Base-by-base conservation (phyloP, 2,797 vertebrate species). In the Hoplostethus mediterraneus region DNA sequence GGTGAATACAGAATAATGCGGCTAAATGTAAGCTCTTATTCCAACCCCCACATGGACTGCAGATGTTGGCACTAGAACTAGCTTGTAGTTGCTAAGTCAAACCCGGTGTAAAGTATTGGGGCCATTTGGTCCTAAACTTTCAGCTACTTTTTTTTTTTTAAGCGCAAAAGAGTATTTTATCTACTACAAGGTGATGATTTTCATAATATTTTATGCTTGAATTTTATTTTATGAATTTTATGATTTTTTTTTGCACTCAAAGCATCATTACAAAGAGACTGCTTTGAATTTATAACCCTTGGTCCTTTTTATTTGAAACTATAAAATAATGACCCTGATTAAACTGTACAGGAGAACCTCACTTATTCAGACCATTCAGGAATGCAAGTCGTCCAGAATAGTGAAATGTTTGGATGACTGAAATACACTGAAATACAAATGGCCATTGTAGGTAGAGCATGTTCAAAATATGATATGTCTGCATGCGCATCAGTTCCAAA, bases 11-110 rank as follows among this genome's bases (percentile, higher is more conserved):
- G 28, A 52, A 11, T 44, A 70, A 54, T 70, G 12, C 45, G 28
- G 14, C 12, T 8, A n/a, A 17, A 30, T 65, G 25, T 67, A 55
- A 73, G 76, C 69, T 75, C 33, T 80, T 81, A 73, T 52, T 60
- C 57, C 45, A 77, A 77, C 66, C 86, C 85, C 83, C 86, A 81
- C 68, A 63, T 88, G 88, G 89, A 67, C 85, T 85, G 88, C 86
- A 92, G 89, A 88, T 94, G 91, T 91, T 28, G 0, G 72, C 51
- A 72, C 89, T 87, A 86, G 82, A 87, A 80, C 75, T 67, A 66
- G 80, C 76, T 81, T 82, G 45, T 75, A 79, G 38, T 60, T 6
- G 45, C 58, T 11, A 60, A 64, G 16, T 61, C 65, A 73, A 86
- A 81, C 74, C 42, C 28, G 4, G 16, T 28, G 65, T 49, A 85